Conservation (phyloP, 1,140 invertebrate genomes). For the Rhagoletis pomonella region DNA sequence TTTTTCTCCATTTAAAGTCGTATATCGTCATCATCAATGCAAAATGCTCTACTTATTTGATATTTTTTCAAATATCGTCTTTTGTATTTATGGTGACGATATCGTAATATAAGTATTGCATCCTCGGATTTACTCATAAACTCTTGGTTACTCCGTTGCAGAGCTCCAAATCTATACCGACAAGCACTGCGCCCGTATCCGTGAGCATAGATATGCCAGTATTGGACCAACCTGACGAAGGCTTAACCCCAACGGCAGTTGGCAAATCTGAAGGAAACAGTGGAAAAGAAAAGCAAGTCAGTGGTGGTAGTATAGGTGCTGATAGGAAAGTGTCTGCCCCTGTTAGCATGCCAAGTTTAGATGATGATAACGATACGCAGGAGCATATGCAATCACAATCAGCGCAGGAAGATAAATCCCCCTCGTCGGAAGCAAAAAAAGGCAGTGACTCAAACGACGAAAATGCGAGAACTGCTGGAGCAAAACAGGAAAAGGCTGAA, state of each 20-base stretch:
- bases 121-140: background rate
- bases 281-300: background rate
- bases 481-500: constrained; percentile 55
- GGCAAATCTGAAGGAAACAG: background rate
- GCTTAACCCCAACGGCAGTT: constrained; percentile 30
- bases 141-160: background rate
- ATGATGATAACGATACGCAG: constrained; percentile 67
- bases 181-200: constrained; percentile 67
- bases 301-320: background rate
- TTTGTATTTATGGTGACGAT: too few species aligned
- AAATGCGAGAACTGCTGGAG: constrained; percentile 29
- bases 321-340: constrained; percentile 62
- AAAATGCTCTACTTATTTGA: too few species aligned
- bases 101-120: too few species aligned
- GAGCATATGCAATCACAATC: constrained; percentile 37
- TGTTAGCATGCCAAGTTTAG: constrained; percentile 73
- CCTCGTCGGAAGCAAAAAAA: background rate
- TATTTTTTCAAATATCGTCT: too few species aligned
- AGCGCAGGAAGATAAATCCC: constrained; percentile 11
- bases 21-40: too few species aligned
- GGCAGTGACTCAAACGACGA: constrained; percentile 6
- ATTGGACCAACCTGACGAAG: constrained; percentile 70
- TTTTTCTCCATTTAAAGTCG: too few species aligned
- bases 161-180: constrained; percentile 63
- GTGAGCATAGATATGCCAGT: constrained; percentile 73